Evolutionary conservation across 1,140 invertebrate genomes (phyloP).

Genomic region (Papilio helenus): DNA sequence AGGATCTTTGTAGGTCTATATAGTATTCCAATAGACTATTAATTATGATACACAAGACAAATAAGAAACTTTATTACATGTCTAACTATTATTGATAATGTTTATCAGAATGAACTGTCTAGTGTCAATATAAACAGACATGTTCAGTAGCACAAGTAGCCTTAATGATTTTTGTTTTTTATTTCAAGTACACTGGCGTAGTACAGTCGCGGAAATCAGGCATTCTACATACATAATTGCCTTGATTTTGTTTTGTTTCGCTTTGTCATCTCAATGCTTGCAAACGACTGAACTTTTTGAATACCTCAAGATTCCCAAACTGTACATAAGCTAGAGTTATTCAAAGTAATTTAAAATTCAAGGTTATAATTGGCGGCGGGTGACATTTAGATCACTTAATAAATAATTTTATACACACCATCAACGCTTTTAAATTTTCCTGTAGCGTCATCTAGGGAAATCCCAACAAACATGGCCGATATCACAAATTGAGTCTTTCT

Average conservation of each 20-base stretch:
- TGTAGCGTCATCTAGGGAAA: background rate
- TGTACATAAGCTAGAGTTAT: background rate
- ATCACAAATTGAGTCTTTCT: background rate
- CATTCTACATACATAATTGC: too few relatives aligned
- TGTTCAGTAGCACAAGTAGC: background rate
- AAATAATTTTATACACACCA: background rate
- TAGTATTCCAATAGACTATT: too few relatives aligned
- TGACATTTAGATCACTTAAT: background rate
- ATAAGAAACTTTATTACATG: too few relatives aligned
- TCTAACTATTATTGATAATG: background rate
- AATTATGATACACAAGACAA: too few relatives aligned
- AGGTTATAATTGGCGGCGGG: background rate
- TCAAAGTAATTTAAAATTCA: background rate
- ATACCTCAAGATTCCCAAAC: too few relatives aligned
- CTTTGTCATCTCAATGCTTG: too few relatives aligned
- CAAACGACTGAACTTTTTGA: too few relatives aligned
- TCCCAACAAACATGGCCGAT: constrained; percentile 12
- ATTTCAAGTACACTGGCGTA: background rate
- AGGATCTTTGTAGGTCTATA: too few relatives aligned
- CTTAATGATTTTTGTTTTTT: background rate
- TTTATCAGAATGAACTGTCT: background rate
- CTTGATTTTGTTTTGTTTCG: too few relatives aligned
- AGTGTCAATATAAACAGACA: background rate
- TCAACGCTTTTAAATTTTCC: background rate
- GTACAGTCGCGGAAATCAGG: too few relatives aligned